Conservation (phyloP, 2,113 vertebrate species). For the Paedocypris sp. region DNA sequence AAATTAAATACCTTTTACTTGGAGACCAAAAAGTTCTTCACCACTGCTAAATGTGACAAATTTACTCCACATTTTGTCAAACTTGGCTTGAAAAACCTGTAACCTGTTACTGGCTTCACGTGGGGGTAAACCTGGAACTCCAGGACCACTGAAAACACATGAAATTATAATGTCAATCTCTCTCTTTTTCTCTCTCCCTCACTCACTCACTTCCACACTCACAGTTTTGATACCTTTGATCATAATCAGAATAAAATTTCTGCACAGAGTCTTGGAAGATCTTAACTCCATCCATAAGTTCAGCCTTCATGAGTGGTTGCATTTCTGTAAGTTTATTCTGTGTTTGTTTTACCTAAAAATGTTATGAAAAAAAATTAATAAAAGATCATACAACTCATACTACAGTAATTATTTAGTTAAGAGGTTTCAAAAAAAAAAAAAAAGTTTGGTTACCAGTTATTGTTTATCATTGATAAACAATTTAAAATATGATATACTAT, state of each 20-base stretch:
- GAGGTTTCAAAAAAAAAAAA: too few relatives aligned
- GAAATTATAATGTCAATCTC: too few relatives aligned
- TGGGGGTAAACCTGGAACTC: constrained; percentile 53
- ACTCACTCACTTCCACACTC: too few relatives aligned
- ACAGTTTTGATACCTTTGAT: constrained; percentile 57
- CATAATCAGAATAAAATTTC: constrained; percentile 60
- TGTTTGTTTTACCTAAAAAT: constrained; percentile 56
- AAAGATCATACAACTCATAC: too few relatives aligned
- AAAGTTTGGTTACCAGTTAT: too few relatives aligned
- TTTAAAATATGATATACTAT: too few relatives aligned
- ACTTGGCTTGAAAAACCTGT: constrained; percentile 67
- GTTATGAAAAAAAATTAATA: neutral
- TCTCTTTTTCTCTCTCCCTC: too few relatives aligned
- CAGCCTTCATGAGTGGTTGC: constrained; percentile 65
- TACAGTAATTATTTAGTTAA: too few relatives aligned
- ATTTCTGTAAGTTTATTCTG: constrained; percentile 63
- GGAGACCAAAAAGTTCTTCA: constrained; percentile 72
- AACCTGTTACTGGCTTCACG: constrained; percentile 66
- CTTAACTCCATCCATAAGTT: constrained; percentile 57
- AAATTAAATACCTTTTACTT: constrained; percentile 53
- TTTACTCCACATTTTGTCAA: constrained; percentile 71
- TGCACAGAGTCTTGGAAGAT: constrained; percentile 52
- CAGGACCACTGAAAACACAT: constrained; percentile 56
- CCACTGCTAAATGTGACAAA: constrained; percentile 60
- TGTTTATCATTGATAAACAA: too few relatives aligned